A percentile compares a stretch with the other conserved stretches of the same genome.
These are phyloP conservation scores for Chrysopilus asiliformis DNA, from an alignment of 2,888 invertebrate species.

Conservation along the genomic window DNA sequence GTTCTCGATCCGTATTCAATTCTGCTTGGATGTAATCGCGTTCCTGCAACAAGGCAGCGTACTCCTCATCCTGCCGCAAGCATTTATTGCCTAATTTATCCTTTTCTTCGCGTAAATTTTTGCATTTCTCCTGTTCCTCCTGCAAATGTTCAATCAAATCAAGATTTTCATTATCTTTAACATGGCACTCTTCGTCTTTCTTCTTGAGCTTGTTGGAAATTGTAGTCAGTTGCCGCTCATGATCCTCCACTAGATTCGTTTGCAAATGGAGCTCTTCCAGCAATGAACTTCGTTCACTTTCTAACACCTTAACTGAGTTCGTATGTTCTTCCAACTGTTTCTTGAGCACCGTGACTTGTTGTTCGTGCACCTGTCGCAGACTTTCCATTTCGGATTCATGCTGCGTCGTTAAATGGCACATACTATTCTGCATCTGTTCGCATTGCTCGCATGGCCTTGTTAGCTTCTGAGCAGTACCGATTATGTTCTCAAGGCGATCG, in stretches of 20 bases:
- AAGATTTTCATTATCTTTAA: slow-evolving; percentile 20
- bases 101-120: slow-evolving; percentile 20
- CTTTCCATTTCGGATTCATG: slow-evolving; percentile 33
- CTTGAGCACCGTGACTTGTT: slow-evolving; percentile 21
- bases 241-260: slow-evolving; percentile 29
- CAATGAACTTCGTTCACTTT: slow-evolving; percentile 20
- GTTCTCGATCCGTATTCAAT: slow-evolving; percentile 50
- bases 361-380: slow-evolving; percentile 32
- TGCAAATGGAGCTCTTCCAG: slow-evolving; percentile 27
- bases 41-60: slow-evolving; percentile 29
- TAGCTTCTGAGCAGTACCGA: slow-evolving; percentile 26
- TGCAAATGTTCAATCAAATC: slow-evolving; percentile 22
- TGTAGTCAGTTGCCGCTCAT: slow-evolving; percentile 24
- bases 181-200: slow-evolving; percentile 25
- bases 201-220: slow-evolving; percentile 22
- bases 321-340: slow-evolving; percentile 26
- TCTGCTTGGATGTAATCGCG: slow-evolving; percentile 39
- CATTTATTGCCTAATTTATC: slow-evolving; percentile 26
- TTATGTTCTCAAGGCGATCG: slow-evolving; percentile 39
- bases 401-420: slow-evolving; percentile 31
- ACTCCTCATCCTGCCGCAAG: slow-evolving; percentile 31
- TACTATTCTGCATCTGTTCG: slow-evolving; percentile 35
- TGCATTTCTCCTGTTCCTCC: slow-evolving; percentile 20
- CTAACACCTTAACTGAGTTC: slow-evolving; percentile 20
- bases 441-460: slow-evolving; percentile 37